Conservation (phyloP, 2,113 vertebrate species). For the Lucifuga dentata region DNA sequence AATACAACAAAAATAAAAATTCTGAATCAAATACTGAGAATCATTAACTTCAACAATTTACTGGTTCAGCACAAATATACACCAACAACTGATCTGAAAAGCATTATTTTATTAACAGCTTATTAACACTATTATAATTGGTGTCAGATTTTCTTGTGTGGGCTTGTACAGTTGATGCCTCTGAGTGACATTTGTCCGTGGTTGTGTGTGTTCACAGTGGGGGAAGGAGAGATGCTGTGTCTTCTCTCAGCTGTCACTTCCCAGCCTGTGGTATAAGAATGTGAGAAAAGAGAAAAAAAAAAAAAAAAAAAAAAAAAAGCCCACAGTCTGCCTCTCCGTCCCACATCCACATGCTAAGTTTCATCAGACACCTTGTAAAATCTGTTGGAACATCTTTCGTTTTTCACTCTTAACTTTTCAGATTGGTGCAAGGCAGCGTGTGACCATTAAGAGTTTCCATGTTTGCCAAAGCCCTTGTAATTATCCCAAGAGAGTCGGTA, state of each 20-base stretch:
- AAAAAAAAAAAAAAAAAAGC: too few relatives aligned
- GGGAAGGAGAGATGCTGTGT: constrained; percentile 30
- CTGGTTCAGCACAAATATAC: too few relatives aligned
- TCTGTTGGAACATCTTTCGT: constrained; percentile 47
- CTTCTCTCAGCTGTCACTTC: constrained; percentile 73
- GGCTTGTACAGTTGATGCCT: constrained; percentile 8
- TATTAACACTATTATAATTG: too few relatives aligned
- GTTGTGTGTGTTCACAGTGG: constrained; percentile 29
- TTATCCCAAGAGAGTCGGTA: constrained; percentile 36
- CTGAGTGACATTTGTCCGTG: constrained; percentile 55
- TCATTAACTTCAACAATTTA: too few relatives aligned
- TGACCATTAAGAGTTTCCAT: constrained; percentile 37
- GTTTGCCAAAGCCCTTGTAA: constrained; percentile 37
- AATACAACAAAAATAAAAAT: too few relatives aligned
- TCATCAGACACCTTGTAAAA: constrained; percentile 16
- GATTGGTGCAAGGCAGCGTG: constrained; percentile 23
- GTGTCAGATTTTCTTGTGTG: background rate
- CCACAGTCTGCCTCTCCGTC: constrained; percentile 46
- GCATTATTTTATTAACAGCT: too few relatives aligned
- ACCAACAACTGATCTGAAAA: too few relatives aligned
- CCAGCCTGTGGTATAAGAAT: constrained; percentile 39
- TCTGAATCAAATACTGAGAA: too few relatives aligned
- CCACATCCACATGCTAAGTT: constrained; percentile 30
- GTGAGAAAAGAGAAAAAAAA: too few relatives aligned
- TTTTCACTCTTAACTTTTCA: constrained; percentile 16